Percentiles rank a stretch among this genome's conserved stretches.
Evolutionary conservation across 2,113 vertebrate genomes (phyloP).

Genomic region (Opisthocomus hoazin): DNA sequence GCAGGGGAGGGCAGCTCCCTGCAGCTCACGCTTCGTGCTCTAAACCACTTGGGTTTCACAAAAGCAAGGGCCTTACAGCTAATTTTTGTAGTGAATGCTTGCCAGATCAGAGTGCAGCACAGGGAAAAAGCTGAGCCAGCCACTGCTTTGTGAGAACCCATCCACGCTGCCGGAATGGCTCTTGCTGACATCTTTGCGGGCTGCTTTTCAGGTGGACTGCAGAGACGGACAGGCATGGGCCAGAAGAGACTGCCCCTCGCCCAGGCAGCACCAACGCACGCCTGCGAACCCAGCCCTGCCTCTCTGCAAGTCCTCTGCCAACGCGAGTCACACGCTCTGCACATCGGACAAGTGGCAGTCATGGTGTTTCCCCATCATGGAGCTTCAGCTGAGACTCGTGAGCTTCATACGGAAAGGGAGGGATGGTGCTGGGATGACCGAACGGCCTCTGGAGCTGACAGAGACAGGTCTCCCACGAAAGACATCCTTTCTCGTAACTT

Average conservation of each 20-base stretch:
- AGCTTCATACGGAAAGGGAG: neutral
- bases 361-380: neutral
- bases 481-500: neutral
- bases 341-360: neutral
- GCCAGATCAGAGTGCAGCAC: neutral
- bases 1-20: neutral
- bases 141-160: neutral
- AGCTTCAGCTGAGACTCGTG: neutral
- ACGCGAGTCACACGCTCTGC: accelerated
- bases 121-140: neutral
- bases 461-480: neutral
- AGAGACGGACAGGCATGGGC: neutral
- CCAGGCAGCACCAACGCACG: neutral
- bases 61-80: neutral
- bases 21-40: accelerated
- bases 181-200: neutral
- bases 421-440: neutral
- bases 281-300: neutral
- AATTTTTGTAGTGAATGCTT: neutral
- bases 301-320: neutral
- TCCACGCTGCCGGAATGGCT: neutral
- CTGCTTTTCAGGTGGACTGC: neutral
- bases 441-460: neutral
- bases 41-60: neutral
- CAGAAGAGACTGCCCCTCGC: neutral